Conservation (phyloP, 1,140 invertebrate species). For the Camponotus vicinus region DNA sequence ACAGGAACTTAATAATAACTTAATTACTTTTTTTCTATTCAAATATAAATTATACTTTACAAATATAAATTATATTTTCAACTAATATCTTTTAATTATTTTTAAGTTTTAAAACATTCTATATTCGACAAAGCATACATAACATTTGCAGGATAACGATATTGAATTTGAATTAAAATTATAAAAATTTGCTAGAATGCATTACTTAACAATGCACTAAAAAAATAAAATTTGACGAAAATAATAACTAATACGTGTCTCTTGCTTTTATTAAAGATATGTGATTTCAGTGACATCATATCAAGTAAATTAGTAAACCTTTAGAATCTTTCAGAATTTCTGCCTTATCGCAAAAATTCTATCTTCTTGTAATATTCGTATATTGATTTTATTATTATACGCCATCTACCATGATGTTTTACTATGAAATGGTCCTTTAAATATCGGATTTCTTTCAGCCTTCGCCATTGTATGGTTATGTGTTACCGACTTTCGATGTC, state of each 20-base stretch:
- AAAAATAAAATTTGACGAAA: neutral
- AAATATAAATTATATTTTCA: neutral
- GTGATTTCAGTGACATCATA: neutral
- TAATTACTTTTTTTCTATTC: conserved; percentile 5
- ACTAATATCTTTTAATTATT: neutral
- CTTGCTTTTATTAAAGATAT: neutral
- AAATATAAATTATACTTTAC: neutral
- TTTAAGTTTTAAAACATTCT: neutral
- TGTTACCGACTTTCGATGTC: conserved; percentile 30
- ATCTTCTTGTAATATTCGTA: neutral
- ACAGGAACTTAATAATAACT: neutral
- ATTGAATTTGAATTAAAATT: neutral
- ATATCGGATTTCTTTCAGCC: too few relatives aligned
- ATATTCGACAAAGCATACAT: neutral
- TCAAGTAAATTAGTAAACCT: neutral
- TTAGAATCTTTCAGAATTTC: neutral
- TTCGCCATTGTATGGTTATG: neutral
- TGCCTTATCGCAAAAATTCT: neutral
- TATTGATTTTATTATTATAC: neutral
- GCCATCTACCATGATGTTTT: conserved; percentile 21
- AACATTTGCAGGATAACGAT: neutral
- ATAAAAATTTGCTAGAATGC: neutral
- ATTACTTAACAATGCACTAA: conserved; percentile 14
- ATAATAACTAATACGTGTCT: neutral
- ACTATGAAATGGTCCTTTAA: neutral